Conservation (phyloP, 2,888 invertebrate genomes). For the Tanypteryx hageni region DNA sequence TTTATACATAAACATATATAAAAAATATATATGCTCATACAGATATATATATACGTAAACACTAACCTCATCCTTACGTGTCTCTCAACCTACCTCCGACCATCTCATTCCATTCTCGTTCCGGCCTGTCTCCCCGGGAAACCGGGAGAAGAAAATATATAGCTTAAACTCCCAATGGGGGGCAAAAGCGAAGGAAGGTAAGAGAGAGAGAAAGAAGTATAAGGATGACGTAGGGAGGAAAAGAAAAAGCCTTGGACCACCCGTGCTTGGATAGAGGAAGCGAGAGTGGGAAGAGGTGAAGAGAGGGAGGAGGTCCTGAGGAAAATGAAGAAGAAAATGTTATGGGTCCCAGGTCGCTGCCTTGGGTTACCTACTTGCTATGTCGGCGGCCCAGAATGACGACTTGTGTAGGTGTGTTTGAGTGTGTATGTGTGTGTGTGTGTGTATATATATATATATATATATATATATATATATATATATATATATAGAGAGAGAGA, state of each 20-base stretch:
- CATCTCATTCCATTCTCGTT: slow-evolving; percentile 27
- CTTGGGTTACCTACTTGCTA: not conserved
- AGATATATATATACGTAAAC: not conserved
- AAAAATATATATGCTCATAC: not conserved
- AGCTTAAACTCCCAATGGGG: slow-evolving; percentile 51
- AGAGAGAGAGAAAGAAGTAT: slow-evolving; percentile 58
- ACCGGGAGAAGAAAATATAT: slow-evolving; percentile 51
- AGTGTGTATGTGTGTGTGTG: too few species aligned
- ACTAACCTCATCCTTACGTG: not conserved
- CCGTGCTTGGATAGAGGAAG: slow-evolving; percentile 55
- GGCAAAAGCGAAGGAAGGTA: slow-evolving; percentile 42
- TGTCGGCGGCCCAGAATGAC: not conserved
- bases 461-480: too few species aligned
- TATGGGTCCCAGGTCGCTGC: slow-evolving; percentile 1
- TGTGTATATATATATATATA: too few species aligned
- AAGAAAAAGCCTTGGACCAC: slow-evolving; percentile 60
- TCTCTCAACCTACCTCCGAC: not conserved
- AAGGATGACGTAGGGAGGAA: slow-evolving; percentile 71
- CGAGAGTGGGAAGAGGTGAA: slow-evolving; percentile 68
- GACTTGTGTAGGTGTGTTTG: not conserved
- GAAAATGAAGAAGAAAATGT: slow-evolving; percentile 69
- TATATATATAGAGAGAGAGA: too few species aligned
- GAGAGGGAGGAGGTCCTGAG: slow-evolving; percentile 73
- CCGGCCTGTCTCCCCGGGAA: slow-evolving; percentile 52
- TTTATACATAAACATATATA: too few species aligned